phyloP scores from a whole-genome alignment of 2,797 vertebrate species.

The Mus spretus region DNA sequence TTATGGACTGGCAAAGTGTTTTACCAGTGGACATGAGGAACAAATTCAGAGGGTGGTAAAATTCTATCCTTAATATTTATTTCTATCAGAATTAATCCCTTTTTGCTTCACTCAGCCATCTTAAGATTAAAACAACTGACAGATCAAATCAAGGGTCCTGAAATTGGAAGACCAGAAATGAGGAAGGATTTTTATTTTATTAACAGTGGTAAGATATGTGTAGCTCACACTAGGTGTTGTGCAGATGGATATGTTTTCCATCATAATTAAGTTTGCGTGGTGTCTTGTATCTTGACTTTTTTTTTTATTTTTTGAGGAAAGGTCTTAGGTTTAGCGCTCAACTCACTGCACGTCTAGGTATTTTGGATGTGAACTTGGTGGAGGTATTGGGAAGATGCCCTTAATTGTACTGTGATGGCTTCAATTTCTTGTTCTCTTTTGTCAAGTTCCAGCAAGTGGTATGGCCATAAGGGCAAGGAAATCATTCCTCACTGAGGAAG shows the following conservation, averaged over 20 bases:
- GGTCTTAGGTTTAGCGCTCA: not conserved
- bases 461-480: not conserved
- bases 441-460: not conserved
- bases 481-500: slow-evolving; percentile 1
- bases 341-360: not conserved
- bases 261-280: slow-evolving; percentile 1
- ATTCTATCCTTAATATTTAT: slow-evolving; percentile 27
- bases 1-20: not conserved
- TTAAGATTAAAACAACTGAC: not conserved
- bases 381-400: not conserved
- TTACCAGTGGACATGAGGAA: not conserved
- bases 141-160: not conserved
- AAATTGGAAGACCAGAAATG: not conserved
- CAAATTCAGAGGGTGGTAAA: not conserved
- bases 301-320: slow-evolving; percentile 7
- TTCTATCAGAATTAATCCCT: not conserved
- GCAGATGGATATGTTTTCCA: not conserved
- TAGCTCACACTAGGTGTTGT: not conserved
- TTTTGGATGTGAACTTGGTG: slow-evolving; percentile 1
- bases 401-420: not conserved
- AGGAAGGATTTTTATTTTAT: not conserved
- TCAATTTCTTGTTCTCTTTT: slow-evolving; percentile 48
- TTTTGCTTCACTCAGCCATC: not conserved
- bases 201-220: not conserved
- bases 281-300: slow-evolving; percentile 7